A percentile compares a stretch with the other conserved stretches of the same genome.
phyloP scores from a whole-genome alignment of 2,888 invertebrate genomes.

The Clepsis dumicolana region DNA sequence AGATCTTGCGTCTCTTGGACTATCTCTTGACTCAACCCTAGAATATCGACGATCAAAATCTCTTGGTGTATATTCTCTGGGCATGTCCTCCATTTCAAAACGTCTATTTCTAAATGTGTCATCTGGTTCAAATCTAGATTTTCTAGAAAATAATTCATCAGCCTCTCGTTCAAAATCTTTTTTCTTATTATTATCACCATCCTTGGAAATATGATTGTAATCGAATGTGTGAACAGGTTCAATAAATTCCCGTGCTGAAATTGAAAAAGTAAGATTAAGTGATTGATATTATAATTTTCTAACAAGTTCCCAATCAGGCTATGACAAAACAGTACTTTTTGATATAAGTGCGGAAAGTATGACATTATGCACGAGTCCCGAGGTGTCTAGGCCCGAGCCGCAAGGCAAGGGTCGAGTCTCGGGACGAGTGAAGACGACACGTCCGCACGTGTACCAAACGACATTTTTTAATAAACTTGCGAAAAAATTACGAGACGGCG shows the following conservation, averaged over 20 bases:
- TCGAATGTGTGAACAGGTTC: constrained; percentile 90
- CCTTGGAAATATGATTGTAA: constrained; percentile 88
- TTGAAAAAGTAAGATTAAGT: constrained; percentile 39
- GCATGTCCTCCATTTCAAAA: constrained; percentile 52
- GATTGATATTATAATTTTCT: background rate
- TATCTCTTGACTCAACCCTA: constrained; percentile 44
- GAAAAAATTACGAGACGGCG: too few relatives aligned
- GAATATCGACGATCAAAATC: constrained; percentile 45
- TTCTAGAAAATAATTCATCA: constrained; percentile 69
- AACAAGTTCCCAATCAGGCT: background rate
- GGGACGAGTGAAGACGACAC: too few relatives aligned
- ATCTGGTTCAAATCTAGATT: constrained; percentile 60
- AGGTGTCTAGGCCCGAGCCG: too few relatives aligned
- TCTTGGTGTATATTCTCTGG: constrained; percentile 53
- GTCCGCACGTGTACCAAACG: too few relatives aligned
- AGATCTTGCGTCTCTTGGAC: constrained; percentile 58
- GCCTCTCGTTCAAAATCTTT: constrained; percentile 73
- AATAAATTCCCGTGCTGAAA: constrained; percentile 84
- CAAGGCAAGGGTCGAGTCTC: too few relatives aligned
- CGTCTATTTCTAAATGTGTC: constrained; percentile 52
- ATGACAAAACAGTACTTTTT: constrained; percentile 23
- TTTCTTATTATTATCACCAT: constrained; percentile 64
- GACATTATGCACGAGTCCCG: too few relatives aligned
- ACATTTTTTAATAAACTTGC: too few relatives aligned
- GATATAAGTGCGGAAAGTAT: too few relatives aligned